A percentile compares a stretch with the other conserved stretches of the same genome.
These are phyloP conservation scores for Buceros bicornis DNA, from an alignment of 2,797 vertebrate genomes.

Conservation along the genomic window DNA sequence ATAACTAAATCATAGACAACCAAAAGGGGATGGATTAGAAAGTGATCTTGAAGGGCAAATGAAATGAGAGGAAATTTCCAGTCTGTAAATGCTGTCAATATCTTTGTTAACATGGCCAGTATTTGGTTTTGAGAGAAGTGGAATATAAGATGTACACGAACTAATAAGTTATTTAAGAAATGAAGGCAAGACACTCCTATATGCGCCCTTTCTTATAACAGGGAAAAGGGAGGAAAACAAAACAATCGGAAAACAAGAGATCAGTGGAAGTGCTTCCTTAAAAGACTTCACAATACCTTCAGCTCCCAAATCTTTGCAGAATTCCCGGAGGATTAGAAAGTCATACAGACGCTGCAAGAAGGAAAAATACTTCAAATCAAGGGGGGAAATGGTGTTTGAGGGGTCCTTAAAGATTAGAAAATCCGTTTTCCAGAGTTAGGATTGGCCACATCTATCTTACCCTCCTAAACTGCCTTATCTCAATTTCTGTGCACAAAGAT, in stretches of 20 bases:
- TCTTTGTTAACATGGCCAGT: background rate
- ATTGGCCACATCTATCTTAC: background rate
- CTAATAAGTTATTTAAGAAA: background rate
- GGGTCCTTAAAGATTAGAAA: background rate
- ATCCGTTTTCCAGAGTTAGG: background rate
- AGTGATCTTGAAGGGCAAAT: background rate
- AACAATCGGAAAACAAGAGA: background rate
- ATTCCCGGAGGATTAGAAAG: background rate
- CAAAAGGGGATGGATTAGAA: background rate
- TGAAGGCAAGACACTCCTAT: background rate
- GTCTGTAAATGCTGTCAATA: background rate
- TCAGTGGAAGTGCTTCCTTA: background rate
- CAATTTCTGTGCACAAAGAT: background rate
- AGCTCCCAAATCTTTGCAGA: background rate
- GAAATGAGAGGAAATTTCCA: background rate
- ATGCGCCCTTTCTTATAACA: background rate
- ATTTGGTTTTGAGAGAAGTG: background rate
- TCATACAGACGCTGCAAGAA: background rate
- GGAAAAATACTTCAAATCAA: background rate
- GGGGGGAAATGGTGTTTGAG: background rate
- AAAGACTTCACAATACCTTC: background rate
- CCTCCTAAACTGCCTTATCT: background rate
- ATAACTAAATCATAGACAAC: background rate
- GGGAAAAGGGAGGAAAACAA: background rate
- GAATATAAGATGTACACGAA: background rate